phyloP scores from a whole-genome alignment of 2,888 invertebrate species.

The Epinotia bilunana region DNA sequence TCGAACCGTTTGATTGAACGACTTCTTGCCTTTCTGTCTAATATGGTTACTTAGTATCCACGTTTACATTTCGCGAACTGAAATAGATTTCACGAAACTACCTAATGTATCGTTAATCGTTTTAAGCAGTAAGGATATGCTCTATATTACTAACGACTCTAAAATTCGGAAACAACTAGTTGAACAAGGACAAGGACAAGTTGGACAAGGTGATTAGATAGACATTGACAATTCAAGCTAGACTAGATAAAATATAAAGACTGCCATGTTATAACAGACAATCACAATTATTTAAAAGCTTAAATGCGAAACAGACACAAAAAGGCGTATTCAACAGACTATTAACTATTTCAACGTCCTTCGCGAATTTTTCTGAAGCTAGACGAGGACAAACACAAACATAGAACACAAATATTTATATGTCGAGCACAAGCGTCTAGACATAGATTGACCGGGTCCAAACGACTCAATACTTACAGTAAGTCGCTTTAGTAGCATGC shows the following conservation, averaged over 20 bases:
- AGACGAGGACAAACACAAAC: conserved; percentile 55
- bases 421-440: conserved; percentile 49
- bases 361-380: conserved; percentile 10
- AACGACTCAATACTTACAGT: conserved; percentile 69
- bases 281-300: conserved; percentile 6
- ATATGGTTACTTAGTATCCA: conserved; percentile 16
- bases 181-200: not conserved
- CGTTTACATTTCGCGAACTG: conserved; percentile 13
- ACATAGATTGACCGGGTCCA: conserved; percentile 32
- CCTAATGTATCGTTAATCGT: conserved; percentile 27
- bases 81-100: conserved; percentile 24
- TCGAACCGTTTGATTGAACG: conserved; percentile 1
- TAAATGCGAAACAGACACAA: conserved; percentile 13
- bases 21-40: not conserved
- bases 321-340: not conserved
- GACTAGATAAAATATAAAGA: not conserved
- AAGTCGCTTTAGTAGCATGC: conserved; percentile 71
- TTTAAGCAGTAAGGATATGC: not conserved
- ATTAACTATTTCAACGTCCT: not conserved
- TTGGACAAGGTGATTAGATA: conserved; percentile 5
- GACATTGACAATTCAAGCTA: conserved; percentile 10
- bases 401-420: conserved; percentile 60
- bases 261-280: not conserved
- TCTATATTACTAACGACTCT: not conserved
- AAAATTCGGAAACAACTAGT: not conserved